Evolutionary conservation across 2,888 invertebrate species (phyloP).

Genomic region (Gandaritis pyraliata): DNA sequence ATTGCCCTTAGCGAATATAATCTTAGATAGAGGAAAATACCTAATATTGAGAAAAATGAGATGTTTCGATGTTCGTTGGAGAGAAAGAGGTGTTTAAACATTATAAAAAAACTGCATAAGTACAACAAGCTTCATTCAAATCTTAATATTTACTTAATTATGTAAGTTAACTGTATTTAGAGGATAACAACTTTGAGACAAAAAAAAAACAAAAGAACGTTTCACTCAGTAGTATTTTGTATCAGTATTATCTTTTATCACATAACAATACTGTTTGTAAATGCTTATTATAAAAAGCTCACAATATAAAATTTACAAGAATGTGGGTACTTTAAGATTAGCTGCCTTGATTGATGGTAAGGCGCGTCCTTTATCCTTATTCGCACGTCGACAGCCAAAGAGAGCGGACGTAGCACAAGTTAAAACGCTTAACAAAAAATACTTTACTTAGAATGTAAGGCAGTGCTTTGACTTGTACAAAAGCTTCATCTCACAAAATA

Average conservation of each 20-base stretch:
- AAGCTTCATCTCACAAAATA: slow-evolving; percentile 61
- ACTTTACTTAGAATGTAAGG: slow-evolving; percentile 78
- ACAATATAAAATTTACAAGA: slow-evolving; percentile 63
- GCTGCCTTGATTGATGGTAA: slow-evolving; percentile 56
- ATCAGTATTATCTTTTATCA: slow-evolving; percentile 46
- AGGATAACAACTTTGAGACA: slow-evolving; percentile 38
- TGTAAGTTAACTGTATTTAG: slow-evolving; percentile 52
- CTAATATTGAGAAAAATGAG: slow-evolving; percentile 32
- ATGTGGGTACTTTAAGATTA: slow-evolving; percentile 57
- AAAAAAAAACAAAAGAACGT: slow-evolving; percentile 41
- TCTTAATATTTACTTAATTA: slow-evolving; percentile 53
- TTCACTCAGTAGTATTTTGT: slow-evolving; percentile 37
- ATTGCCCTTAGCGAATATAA: slow-evolving; percentile 38
- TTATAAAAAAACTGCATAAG: slow-evolving; percentile 62
- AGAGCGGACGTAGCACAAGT: slow-evolving; percentile 55
- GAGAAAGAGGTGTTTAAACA: slow-evolving; percentile 45
- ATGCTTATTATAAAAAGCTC: slow-evolving; percentile 75
- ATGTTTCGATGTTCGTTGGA: slow-evolving; percentile 39
- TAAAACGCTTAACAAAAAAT: slow-evolving; percentile 62
- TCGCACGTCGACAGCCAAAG: slow-evolving; percentile 60
- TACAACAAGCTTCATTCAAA: slow-evolving; percentile 63
- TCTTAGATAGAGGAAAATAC: slow-evolving; percentile 37
- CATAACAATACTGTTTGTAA: slow-evolving; percentile 61
- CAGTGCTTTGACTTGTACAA: slow-evolving; percentile 76
- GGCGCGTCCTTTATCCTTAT: slow-evolving; percentile 49